These are phyloP conservation scores for Arvicanthis niloticus DNA, from an alignment of 2,113 vertebrate species.

Conservation along the genomic window DNA sequence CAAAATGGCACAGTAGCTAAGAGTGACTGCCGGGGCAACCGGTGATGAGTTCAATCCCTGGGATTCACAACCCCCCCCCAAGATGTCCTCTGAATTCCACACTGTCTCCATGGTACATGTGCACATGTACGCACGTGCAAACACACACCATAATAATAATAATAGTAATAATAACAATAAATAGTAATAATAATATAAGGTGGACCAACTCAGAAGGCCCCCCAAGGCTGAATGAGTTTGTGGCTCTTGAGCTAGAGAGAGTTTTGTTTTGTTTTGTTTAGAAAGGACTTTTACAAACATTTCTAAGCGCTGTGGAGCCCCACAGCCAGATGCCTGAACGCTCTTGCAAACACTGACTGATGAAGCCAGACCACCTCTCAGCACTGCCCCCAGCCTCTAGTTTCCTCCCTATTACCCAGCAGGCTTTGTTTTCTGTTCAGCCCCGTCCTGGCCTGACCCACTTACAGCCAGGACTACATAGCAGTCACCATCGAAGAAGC, in stretches of 20 bases:
- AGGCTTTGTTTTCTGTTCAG: not conserved
- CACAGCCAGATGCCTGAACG: not conserved
- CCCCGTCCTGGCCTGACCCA: accelerated
- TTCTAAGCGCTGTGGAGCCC: not conserved
- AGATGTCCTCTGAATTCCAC: not conserved
- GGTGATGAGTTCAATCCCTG: not conserved
- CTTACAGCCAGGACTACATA: conserved; percentile 91
- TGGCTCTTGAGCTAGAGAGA: not conserved
- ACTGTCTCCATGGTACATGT: not conserved
- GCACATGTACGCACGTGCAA: too few relatives aligned
- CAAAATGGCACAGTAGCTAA: not conserved
- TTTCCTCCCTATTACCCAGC: not conserved
- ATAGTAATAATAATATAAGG: not conserved
- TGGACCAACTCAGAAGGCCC: not conserved
- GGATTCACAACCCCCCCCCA: not conserved
- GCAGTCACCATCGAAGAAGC: conserved; percentile 93
- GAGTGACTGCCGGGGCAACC: not conserved
- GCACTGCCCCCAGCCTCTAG: not conserved
- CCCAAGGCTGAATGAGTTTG: not conserved
- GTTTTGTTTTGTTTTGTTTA: too few relatives aligned
- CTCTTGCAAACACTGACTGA: not conserved
- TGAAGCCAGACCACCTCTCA: not conserved
- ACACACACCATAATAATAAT: not conserved
- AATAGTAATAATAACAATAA: not conserved
- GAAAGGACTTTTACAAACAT: not conserved